These are phyloP conservation scores for Lampris megalopsis DNA, from an alignment of 2,113 vertebrate genomes.

Conservation along the genomic window DNA sequence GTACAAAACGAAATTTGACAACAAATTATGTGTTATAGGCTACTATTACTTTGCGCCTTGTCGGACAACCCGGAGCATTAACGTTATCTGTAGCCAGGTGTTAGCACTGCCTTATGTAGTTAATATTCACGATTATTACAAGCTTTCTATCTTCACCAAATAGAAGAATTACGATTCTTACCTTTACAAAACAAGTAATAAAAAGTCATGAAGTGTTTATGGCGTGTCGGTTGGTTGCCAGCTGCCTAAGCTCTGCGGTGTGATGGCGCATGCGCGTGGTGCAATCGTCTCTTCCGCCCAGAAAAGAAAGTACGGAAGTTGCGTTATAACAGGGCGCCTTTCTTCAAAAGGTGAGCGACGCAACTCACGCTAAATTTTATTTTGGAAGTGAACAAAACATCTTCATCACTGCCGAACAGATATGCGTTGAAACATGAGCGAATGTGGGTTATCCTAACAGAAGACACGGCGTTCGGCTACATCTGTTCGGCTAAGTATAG, in stretches of 20 bases:
- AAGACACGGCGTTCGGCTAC: background rate
- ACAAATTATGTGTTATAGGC: too few species aligned
- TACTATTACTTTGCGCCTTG: too few species aligned
- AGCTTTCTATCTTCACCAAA: too few species aligned
- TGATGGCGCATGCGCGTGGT: background rate
- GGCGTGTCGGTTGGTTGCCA: background rate
- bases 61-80: too few species aligned
- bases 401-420: background rate
- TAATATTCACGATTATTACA: too few species aligned
- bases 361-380: background rate
- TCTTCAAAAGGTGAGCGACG: constrained; percentile 50
- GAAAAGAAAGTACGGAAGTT: constrained; percentile 42
- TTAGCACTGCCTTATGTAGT: too few species aligned
- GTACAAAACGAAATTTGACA: too few species aligned
- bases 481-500: too few species aligned
- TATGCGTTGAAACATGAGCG: background rate
- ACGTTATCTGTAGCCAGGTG: too few species aligned
- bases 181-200: too few species aligned
- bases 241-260: constrained; percentile 34
- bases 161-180: too few species aligned
- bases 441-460: rapidly evolving
- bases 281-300: constrained; percentile 31
- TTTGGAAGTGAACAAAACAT: constrained; percentile 28
- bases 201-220: too few species aligned
- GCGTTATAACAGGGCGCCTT: constrained; percentile 11